Base-by-base conservation (phyloP, 2,113 vertebrate genomes). In the Scophthalmus maximus region DNA sequence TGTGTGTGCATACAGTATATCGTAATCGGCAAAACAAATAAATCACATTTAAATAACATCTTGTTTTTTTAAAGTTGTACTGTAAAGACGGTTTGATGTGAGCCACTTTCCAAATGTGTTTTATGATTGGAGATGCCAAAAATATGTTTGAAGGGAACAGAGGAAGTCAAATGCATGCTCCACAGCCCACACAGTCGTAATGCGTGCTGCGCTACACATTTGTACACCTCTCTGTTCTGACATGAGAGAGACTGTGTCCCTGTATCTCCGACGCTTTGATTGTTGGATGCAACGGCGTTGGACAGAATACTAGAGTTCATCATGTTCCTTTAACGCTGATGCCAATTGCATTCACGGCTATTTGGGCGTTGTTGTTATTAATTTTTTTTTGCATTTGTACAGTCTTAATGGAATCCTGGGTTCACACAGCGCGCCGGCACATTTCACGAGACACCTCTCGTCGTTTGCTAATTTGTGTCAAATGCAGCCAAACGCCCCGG, bases 81-180 rank as follows among this genome's bases (percentile, higher is more conserved):
- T 34, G 53, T 55, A 34, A 69, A 53, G 10, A 57, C 36, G n/a
- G n/a, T n/a, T n/a, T 72, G 44, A 76, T 68, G 29, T 57, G 26
- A 80, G 60, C 27, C 64, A 56, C 75, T 61, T 32, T 76, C 11
- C 11, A 68, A 75, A 76, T 79, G 73, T 78, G 75, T 75, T 63
- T 83, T 83, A 69, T 81, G 82, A 89, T 84, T 85, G 78, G 65
- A 73, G 70, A 52, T 79, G 69, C 61, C 60, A 81, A 77, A 80
- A 85, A 83, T 83, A 73, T 78, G 65, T 67, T 79, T 87, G 44
- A 56, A 49, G 71, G 71, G 68, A 83, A 81, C 66, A 81, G 68
- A 77, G 53, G 32, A 60, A 67, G 75, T 68, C 32, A 69, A 56
- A 32, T 47, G 68, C 52, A 12, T 27, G 59, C 9, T 29, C 78